Base-by-base conservation (phyloP, 2,888 invertebrate genomes). In the Sipha maydis region DNA sequence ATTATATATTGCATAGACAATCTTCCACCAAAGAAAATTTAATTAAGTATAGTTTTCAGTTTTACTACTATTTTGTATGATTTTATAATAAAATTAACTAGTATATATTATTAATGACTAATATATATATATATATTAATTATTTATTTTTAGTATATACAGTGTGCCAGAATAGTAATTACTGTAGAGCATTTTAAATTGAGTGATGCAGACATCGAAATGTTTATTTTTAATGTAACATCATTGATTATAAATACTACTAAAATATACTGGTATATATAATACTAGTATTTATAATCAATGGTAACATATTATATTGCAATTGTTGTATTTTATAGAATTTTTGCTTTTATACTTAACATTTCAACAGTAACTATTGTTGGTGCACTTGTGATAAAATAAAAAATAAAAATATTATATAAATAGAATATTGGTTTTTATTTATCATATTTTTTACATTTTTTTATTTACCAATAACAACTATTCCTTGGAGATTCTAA, bases 21-120 rank as follows among this genome's bases (percentile, higher is more conserved):
- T 86, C 85, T 73, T 56, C 48, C 79, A 88, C 86, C 86, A 88
- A 88, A 88, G 86, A 88, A 80, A 79, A 88, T 73, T 61, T 75
- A 82, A 38, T 80, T 80, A 88, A 80, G 71, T 73, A 88, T 88
- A 80, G 71, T 56, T 61, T 41, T 71, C 73, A 80, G 61, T 88
- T 88, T 80, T 80, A 80, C 80, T 79, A 86, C 86, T 80, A 88
- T 88, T 88, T 88, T 88, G 79, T 88, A 88, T 67, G 25, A 88
- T 88, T 88, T 80, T 88, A 88, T 88, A 41, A 75, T 88, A 88
- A 71, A 82, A 82, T 75, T 61, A 61, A 80, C 31, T 88, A 73
- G 73, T 86, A 86, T 86, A 85, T 69, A 77, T 69, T 85, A 85
- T 38, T 76, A 61, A 84, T 75, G n/a, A 56, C 54, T 67, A 21